Evolutionary conservation across 2,113 vertebrate genomes (phyloP).

Genomic region (Donacobius atricapilla): DNA sequence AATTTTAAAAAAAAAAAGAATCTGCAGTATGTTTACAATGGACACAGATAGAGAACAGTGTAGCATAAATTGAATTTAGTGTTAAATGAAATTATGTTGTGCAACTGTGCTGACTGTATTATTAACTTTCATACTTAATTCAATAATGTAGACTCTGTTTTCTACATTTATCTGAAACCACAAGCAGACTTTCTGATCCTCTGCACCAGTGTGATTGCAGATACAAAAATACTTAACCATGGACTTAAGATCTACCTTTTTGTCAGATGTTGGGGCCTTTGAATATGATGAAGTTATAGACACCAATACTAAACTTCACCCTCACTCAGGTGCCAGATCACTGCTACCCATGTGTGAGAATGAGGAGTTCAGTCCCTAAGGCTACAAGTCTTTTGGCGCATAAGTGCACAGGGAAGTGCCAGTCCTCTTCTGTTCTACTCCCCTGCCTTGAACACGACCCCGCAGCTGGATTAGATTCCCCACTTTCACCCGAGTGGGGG

Average conservation of each 20-base stretch:
- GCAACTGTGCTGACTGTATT: constrained; percentile 5
- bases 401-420: neutral
- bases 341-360: neutral
- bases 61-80: constrained; percentile 39
- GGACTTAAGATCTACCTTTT: neutral
- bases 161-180: neutral
- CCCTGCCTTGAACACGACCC: neutral
- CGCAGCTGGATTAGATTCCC: neutral
- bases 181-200: neutral
- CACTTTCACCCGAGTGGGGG: neutral
- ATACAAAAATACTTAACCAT: neutral
- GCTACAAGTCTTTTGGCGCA: neutral
- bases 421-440: neutral
- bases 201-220: neutral
- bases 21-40: neutral
- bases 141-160: constrained; percentile 12
- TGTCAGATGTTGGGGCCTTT: neutral
- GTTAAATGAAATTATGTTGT: constrained; percentile 14
- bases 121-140: constrained; percentile 40
- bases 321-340: neutral
- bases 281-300: neutral
- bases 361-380: neutral
- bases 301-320: neutral
- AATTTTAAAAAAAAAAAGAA: neutral
- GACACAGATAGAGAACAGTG: neutral